Evolutionary conservation across 1,140 invertebrate genomes (phyloP).

Genomic region (Tenebrio molitor): DNA sequence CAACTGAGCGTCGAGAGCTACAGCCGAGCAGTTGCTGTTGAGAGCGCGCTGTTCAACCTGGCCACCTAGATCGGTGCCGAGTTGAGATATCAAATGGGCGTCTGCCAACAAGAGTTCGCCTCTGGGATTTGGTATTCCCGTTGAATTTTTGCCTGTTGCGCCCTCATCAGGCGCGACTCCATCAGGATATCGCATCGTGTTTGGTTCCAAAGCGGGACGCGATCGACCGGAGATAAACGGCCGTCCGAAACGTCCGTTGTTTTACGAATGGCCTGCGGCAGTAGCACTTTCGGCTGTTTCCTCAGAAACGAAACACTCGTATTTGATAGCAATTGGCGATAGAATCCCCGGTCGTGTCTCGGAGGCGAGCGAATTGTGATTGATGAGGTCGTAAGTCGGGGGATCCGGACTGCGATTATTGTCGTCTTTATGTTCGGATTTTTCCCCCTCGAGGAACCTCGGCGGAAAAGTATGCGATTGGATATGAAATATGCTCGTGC

Average conservation of each 20-base stretch:
- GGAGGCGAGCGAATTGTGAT: neutral
- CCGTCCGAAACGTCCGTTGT: constrained; percentile 13
- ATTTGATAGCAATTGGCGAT: constrained; percentile 13
- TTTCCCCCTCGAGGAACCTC: constrained; percentile 2
- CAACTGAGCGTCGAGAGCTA: too few species aligned
- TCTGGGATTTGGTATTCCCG: neutral
- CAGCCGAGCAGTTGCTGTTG: too few species aligned
- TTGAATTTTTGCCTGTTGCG: constrained; percentile 20
- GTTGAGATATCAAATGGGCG: too few species aligned
- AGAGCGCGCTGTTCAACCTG: too few species aligned
- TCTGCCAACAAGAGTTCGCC: too few species aligned
- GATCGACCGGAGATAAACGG: too few species aligned
- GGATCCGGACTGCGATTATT: constrained; percentile 24
- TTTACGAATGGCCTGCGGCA: neutral
- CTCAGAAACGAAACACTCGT: constrained; percentile 2
- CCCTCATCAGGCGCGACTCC: constrained; percentile 17
- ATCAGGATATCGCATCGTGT: too few species aligned
- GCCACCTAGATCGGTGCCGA: too few species aligned
- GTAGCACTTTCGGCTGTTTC: constrained; percentile 4
- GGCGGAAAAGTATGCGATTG: constrained; percentile 13
- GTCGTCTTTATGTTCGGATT: constrained; percentile 9
- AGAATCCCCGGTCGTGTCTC: neutral
- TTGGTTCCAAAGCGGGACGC: too few species aligned
- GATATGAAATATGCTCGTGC: neutral
- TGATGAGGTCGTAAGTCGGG: constrained; percentile 16